Conservation (phyloP, 2,797 vertebrate species). For the Anabacerthia variegaticeps region DNA sequence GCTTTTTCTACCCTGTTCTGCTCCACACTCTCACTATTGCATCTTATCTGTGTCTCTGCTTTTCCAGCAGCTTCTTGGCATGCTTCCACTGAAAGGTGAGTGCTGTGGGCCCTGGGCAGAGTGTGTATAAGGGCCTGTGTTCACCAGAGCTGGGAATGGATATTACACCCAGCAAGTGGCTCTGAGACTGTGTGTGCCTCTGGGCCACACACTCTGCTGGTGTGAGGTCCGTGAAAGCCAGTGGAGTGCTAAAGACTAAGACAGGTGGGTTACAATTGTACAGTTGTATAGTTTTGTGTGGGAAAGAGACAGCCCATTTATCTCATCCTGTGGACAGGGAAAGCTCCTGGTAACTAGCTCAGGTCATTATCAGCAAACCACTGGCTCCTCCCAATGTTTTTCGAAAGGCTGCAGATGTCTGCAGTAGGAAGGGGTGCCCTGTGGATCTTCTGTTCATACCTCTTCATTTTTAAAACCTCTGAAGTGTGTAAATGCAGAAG, state of each 20-base stretch:
- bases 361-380: background rate
- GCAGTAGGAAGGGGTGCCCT: background rate
- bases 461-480: background rate
- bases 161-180: background rate
- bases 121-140: rapidly evolving
- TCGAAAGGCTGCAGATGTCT: rapidly evolving
- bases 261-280: background rate
- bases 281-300: too few species aligned
- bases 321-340: background rate
- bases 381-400: background rate
- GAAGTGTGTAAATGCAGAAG: background rate
- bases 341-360: background rate
- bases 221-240: background rate
- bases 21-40: background rate
- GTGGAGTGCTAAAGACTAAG: rapidly evolving
- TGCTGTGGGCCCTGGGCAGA: rapidly evolving
- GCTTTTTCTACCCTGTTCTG: background rate
- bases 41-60: background rate
- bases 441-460: rapidly evolving
- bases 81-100: too few species aligned
- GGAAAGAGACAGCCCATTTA: rapidly evolving
- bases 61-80: background rate
- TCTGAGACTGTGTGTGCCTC: rapidly evolving
- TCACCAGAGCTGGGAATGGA: background rate
- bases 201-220: background rate